Conservation (phyloP, 2,113 vertebrate species). For the Ceuthmochares aereus region DNA sequence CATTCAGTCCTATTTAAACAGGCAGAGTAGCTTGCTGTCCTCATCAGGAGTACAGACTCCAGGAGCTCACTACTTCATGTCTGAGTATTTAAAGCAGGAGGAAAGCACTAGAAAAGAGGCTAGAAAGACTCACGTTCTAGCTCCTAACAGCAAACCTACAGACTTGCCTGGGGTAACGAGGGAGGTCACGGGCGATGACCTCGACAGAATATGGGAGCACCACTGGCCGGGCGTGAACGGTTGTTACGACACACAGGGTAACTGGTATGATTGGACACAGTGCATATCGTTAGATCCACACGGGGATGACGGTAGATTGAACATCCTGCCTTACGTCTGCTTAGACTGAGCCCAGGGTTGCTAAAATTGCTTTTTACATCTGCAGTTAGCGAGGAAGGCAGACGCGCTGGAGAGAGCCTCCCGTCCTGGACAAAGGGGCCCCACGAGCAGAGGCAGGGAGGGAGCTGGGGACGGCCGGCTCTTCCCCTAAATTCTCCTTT, state of each 20-base stretch:
- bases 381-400: slow-evolving; percentile 76
- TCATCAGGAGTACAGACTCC: slow-evolving; percentile 86
- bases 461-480: slow-evolving; percentile 51
- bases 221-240: slow-evolving; percentile 95
- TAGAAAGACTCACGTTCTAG: slow-evolving; percentile 82
- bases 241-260: slow-evolving; percentile 91
- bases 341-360: slow-evolving; percentile 84
- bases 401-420: slow-evolving; percentile 72
- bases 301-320: slow-evolving; percentile 88
- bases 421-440: slow-evolving; percentile 68
- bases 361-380: slow-evolving; percentile 76
- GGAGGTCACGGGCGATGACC: slow-evolving; percentile 82
- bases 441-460: slow-evolving; percentile 52
- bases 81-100: slow-evolving; percentile 88
- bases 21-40: slow-evolving; percentile 90
- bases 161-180: slow-evolving; percentile 87
- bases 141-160: slow-evolving; percentile 74
- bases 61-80: slow-evolving; percentile 87
- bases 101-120: slow-evolving; percentile 80
- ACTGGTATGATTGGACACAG: slow-evolving; percentile 97
- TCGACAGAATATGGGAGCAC: slow-evolving; percentile 83
- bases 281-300: slow-evolving; percentile 92
- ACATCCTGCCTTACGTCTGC: slow-evolving; percentile 95
- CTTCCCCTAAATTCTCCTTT: slow-evolving; percentile 75
- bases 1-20: slow-evolving; percentile 92